Evolutionary conservation across 2,113 vertebrate genomes (phyloP).

Genomic region (Eudorcas thomsonii): DNA sequence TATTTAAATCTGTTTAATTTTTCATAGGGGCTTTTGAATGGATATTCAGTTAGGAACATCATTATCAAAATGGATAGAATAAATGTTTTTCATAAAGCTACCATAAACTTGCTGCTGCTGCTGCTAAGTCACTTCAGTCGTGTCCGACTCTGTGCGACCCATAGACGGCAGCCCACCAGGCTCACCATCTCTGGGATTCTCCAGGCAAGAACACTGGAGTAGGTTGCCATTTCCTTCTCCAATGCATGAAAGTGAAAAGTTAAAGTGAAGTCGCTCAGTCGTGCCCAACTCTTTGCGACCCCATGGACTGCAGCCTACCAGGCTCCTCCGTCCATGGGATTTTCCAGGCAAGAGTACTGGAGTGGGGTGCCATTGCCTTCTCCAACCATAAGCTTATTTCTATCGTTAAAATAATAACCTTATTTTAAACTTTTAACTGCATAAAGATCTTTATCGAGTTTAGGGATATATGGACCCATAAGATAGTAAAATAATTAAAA

Average conservation of each 20-base stretch:
- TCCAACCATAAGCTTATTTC: not conserved
- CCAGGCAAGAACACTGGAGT: too few species aligned
- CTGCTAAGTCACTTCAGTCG: too few species aligned
- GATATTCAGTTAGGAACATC: not conserved
- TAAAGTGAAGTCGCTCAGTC: too few species aligned
- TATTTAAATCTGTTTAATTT: not conserved
- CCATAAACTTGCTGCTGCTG: not conserved
- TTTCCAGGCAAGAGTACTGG: too few species aligned
- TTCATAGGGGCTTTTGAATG: not conserved
- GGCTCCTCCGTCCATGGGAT: too few species aligned
- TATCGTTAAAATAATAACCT: not conserved
- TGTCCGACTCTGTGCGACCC: too few species aligned
- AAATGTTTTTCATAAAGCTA: not conserved
- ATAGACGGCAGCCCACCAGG: too few species aligned
- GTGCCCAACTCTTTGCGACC: rapidly evolving
- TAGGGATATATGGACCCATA: not conserved
- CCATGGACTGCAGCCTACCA: too few species aligned
- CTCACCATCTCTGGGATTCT: too few species aligned
- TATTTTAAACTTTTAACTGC: not conserved
- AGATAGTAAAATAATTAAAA: not conserved
- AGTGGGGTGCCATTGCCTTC: too few species aligned
- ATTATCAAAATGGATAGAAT: not conserved
- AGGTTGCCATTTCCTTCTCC: too few species aligned
- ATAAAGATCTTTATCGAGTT: not conserved
- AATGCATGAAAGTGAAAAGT: too few species aligned